A percentile compares a stretch with the other conserved stretches of the same genome.
phyloP scores from a whole-genome alignment of 1,140 invertebrate species.

The Pogonomyrmex californicus region DNA sequence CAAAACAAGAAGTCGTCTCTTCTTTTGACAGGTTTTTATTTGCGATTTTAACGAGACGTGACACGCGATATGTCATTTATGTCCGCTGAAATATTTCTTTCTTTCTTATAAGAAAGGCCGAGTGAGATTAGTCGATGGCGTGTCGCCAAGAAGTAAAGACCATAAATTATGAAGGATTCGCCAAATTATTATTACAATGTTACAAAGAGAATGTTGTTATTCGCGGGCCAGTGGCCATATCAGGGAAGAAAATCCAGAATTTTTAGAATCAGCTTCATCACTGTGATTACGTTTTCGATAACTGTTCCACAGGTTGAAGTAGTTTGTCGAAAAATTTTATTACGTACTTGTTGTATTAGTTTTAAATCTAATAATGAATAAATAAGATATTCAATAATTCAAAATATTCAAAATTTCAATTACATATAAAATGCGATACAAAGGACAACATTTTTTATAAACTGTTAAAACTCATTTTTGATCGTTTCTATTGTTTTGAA shows the following conservation, averaged over 20 bases:
- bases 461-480: no score
- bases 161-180: background rate
- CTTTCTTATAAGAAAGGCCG: background rate
- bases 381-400: no score
- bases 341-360: no score
- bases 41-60: no score
- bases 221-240: conserved; percentile 3
- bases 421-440: no score
- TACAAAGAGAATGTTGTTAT: background rate
- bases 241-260: background rate
- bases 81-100: background rate
- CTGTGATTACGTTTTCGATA: background rate
- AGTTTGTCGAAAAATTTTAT: no score
- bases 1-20: background rate
- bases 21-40: background rate
- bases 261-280: background rate
- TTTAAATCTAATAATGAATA: no score
- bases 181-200: background rate
- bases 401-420: no score
- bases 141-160: background rate
- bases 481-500: no score
- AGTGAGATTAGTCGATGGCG: background rate
- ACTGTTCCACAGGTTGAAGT: background rate
- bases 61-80: background rate
- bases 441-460: no score